Evolutionary conservation across 2,888 invertebrate genomes (phyloP), one percentile per base, ranked within the genome.

Genomic region (Eristalis intricaria): DNA sequence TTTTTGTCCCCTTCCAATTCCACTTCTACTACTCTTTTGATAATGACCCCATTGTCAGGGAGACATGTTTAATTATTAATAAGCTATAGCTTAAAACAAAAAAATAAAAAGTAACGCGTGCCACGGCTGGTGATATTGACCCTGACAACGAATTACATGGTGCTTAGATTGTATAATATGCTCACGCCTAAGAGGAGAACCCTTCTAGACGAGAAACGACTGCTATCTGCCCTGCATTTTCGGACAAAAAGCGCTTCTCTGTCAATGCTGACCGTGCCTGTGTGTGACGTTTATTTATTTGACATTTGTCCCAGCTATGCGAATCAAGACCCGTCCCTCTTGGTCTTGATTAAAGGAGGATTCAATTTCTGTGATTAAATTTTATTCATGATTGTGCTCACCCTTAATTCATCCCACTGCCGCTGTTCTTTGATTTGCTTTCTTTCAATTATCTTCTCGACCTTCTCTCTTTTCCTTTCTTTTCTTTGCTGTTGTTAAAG

Each of bases 341-440:
- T 40, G 13, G 60, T 32, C 35, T 19, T 40, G 13, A 65, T 26
- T 58, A 35, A 40, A 50, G n/a, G n/a, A 19, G 19, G 29, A 19
- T 35, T 32, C 15, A 60, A 29, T 82, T 61, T 65, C 19, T 75
- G 43, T 60, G 71, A 76, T 84, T 66, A 70, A 83, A 73, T 79
- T 73, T 73, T 60, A 66, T 73, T 70, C 19, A 65, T 29, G n/a
- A 58, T 19, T 38, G 4, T 22, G 74, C 86, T 86, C 70, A 86
- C 86, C 86, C 78, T 86, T 83, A 86, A 61, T 61, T 70, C 83
- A 83, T 86, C 38, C 64, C 77, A 78, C 77, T 38, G 80, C 29
- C 40, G 22, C 43, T 35, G 19, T 29, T 29, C 50, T 69, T 32
- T 75, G 60, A 74, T 73, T 71, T 23, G 19, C 56, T 60, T 23